These are phyloP conservation scores for Tachypleus tridentatus DNA, from an alignment of 1,140 invertebrate genomes.

Conservation along the genomic window DNA sequence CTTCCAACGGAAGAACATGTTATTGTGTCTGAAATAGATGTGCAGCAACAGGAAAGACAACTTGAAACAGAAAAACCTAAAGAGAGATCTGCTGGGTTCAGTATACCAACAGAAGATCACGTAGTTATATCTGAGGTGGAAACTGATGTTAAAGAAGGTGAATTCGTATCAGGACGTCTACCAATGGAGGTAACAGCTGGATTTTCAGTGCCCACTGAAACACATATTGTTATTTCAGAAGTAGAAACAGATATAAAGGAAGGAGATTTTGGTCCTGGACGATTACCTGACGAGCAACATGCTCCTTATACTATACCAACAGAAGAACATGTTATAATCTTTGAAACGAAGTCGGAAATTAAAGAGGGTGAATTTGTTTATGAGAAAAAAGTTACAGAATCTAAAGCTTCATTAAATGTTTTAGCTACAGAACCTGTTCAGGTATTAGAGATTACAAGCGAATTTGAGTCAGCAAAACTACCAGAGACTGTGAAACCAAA, in stretches of 20 bases:
- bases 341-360: conserved; percentile 18
- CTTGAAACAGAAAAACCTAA: conserved; percentile 2
- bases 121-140: conserved; percentile 15
- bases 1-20: conserved; percentile 14
- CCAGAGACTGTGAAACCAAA: conserved; percentile 13
- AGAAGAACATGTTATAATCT: conserved; percentile 18
- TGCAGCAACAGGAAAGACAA: conserved; percentile 10
- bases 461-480: conserved; percentile 5
- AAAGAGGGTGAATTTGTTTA: conserved; percentile 13
- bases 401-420: conserved; percentile 15
- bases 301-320: background rate
- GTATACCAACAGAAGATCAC: conserved; percentile 15
- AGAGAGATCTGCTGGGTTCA: conserved; percentile 1
- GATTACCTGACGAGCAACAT: conserved; percentile 1
- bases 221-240: conserved; percentile 20
- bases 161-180: conserved; percentile 12
- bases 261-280: conserved; percentile 12
- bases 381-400: conserved; percentile 13
- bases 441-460: conserved; percentile 16
- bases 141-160: conserved; percentile 10
- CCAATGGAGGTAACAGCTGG: conserved; percentile 18
- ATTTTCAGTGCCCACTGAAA: conserved; percentile 13
- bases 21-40: conserved; percentile 5
- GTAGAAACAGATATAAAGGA: conserved; percentile 13
- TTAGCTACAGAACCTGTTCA: conserved; percentile 16